Percentiles rank a stretch among this genome's conserved stretches.
Evolutionary conservation across 2,113 vertebrate genomes (phyloP).

Genomic region (Planiliza haematocheilus): DNA sequence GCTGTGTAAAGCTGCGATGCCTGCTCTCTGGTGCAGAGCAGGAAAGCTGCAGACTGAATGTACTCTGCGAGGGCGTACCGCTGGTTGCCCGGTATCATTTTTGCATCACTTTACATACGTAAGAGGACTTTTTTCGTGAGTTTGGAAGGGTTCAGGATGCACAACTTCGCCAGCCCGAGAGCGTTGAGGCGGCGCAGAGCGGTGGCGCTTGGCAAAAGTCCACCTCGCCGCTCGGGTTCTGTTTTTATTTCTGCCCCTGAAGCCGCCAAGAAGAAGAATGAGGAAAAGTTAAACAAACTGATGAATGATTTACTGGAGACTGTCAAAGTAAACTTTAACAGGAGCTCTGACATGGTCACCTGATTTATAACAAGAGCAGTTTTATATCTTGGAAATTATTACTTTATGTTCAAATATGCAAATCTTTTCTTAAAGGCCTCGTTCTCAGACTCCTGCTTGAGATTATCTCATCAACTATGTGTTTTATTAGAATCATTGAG

Average conservation of each 20-base stretch:
- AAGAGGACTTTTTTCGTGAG: conserved; percentile 10
- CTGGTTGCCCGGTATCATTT: conserved; percentile 36
- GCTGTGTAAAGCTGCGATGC: conserved; percentile 25
- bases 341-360: not conserved
- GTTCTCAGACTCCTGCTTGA: too few species aligned
- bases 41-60: conserved; percentile 15
- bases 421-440: too few species aligned
- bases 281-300: not conserved
- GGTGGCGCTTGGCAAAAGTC: conserved; percentile 25
- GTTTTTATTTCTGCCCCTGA: conserved; percentile 6
- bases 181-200: conserved; percentile 1
- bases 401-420: too few species aligned
- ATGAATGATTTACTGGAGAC: not conserved
- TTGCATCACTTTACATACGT: conserved; percentile 61
- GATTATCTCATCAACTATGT: too few species aligned
- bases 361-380: not conserved
- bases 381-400: too few species aligned
- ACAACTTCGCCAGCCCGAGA: conserved; percentile 17
- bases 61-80: conserved; percentile 38
- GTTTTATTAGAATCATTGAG: too few species aligned
- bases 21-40: conserved; percentile 8
- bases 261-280: conserved; percentile 15
- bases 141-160: conserved; percentile 11
- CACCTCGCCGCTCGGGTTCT: not conserved
- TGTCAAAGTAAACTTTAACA: not conserved